Conservation (phyloP, 2,888 invertebrate genomes). For the Nymphalis urticae region DNA sequence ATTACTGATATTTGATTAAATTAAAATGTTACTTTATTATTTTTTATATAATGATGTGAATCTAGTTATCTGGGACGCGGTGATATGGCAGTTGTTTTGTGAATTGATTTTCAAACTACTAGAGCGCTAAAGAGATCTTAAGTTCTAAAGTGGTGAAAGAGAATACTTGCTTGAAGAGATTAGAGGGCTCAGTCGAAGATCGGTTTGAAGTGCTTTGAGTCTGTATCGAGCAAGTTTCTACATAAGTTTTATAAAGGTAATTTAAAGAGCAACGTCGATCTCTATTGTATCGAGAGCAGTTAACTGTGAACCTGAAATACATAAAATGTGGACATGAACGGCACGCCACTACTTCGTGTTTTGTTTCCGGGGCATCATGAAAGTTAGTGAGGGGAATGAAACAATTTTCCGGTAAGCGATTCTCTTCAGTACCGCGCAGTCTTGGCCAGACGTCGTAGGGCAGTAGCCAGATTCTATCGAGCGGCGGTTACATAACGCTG, state of each 20-base stretch:
- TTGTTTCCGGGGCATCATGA: conserved; percentile 2
- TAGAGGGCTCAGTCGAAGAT: conserved; percentile 9
- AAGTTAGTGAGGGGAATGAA: conserved; percentile 25
- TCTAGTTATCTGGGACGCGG: too few species aligned
- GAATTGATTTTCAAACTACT: conserved; percentile 11
- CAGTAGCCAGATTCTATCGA: conserved; percentile 62
- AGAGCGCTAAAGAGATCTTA: background rate
- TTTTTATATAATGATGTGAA: too few species aligned
- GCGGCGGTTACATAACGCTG: conserved; percentile 75
- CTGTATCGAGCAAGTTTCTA: conserved; percentile 1
- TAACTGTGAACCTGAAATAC: too few species aligned
- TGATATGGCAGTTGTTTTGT: background rate
- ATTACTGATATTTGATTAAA: too few species aligned
- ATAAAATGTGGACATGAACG: background rate
- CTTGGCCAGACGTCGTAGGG: conserved; percentile 51
- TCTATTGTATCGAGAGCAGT: too few species aligned
- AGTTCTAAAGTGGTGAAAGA: conserved; percentile 15
- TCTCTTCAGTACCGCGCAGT: conserved; percentile 36
- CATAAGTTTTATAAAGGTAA: conserved; percentile 1
- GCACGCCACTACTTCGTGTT: background rate
- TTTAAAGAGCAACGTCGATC: too few species aligned
- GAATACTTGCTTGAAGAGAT: conserved; percentile 10
- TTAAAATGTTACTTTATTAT: too few species aligned
- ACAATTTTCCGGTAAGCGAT: conserved; percentile 53
- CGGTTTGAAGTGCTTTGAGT: background rate